Evolutionary conservation across 2,797 vertebrate species (phyloP).

Genomic region (Margarornis squamiger): DNA sequence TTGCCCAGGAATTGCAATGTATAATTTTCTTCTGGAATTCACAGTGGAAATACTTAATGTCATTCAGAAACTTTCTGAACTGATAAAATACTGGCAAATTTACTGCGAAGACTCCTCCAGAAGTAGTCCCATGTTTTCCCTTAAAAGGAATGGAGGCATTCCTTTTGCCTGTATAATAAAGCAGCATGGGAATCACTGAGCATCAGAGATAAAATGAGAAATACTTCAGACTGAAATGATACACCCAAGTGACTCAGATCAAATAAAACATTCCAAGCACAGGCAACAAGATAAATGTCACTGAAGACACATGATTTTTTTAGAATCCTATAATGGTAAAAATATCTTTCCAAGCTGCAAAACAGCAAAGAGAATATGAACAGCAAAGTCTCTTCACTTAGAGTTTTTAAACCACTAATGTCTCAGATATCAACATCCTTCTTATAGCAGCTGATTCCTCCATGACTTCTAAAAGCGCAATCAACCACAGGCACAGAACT

Average conservation of each 20-base stretch:
- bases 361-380: neutral
- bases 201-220: constrained; percentile 20
- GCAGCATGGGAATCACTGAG: constrained; percentile 22
- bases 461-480: neutral
- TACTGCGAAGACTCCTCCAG: neutral
- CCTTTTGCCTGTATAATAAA: constrained; percentile 15
- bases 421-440: neutral
- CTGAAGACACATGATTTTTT: neutral
- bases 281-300: neutral
- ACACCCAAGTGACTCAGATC: neutral
- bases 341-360: neutral
- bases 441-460: neutral
- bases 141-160: constrained; percentile 42
- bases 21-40: neutral
- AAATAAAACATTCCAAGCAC: neutral
- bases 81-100: neutral
- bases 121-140: neutral
- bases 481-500: neutral
- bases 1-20: neutral
- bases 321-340: neutral
- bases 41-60: neutral
- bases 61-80: neutral
- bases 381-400: neutral
- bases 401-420: neutral
- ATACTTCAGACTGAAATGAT: neutral